phyloP scores from a whole-genome alignment of 2,113 vertebrate genomes.

The Tiliqua scincoides region DNA sequence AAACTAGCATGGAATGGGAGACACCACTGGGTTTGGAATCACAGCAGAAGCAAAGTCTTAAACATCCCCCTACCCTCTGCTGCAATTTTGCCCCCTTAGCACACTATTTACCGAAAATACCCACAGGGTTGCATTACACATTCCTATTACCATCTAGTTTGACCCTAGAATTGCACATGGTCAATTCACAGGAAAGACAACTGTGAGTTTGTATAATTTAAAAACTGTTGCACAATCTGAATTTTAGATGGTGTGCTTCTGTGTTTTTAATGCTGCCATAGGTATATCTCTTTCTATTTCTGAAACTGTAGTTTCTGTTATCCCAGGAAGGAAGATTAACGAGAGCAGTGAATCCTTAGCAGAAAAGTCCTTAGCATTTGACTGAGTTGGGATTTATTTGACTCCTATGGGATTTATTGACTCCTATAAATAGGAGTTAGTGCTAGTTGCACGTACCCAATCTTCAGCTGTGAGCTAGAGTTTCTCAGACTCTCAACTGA shows the following conservation, averaged over 20 bases:
- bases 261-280: neutral
- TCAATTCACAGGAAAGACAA: neutral
- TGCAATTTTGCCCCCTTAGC: too few species aligned
- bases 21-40: too few species aligned
- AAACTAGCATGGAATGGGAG: too few species aligned
- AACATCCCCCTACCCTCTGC: too few species aligned
- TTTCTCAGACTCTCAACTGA: neutral
- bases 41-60: too few species aligned
- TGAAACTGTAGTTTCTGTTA: neutral
- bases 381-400: too few species aligned
- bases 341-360: neutral
- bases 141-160: neutral
- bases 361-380: neutral
- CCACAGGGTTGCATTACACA: too few species aligned
- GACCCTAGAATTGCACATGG: neutral
- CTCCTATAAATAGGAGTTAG: neutral
- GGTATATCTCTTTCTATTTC: neutral
- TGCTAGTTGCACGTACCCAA: neutral
- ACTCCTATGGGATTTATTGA: neutral
- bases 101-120: too few species aligned
- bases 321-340: neutral
- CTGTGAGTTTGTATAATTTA: neutral
- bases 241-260: neutral
- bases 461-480: neutral
- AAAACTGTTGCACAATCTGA: neutral